These are phyloP conservation scores for Prietella phreatophila DNA, from an alignment of 2,113 vertebrate species.

Conservation along the genomic window DNA sequence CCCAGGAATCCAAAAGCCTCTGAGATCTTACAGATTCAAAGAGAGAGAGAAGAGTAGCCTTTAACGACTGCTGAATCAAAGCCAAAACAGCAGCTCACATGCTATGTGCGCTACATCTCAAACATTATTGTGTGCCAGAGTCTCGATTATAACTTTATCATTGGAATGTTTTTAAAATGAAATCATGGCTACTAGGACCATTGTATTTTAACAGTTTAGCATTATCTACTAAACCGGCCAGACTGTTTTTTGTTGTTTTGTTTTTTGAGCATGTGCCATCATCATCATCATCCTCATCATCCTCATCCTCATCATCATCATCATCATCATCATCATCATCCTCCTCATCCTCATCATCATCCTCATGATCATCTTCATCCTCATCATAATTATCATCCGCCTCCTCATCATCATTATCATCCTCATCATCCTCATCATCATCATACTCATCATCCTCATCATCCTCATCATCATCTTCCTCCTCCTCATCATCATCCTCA, in stretches of 20 bases:
- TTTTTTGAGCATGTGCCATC: not conserved
- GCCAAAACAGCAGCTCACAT: not conserved
- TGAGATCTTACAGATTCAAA: conserved; percentile 1
- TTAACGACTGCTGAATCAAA: not conserved
- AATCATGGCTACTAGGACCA: not conserved
- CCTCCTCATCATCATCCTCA: not conserved
- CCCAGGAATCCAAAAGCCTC: not conserved
- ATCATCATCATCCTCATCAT: not conserved
- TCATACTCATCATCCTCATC: no score
- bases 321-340: not conserved
- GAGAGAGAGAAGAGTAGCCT: not conserved
- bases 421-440: not conserved
- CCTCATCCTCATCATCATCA: not conserved
- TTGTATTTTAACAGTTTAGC: not conserved
- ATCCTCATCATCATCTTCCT: not conserved
- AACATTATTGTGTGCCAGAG: not conserved
- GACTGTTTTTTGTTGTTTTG: no score
- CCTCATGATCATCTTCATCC: not conserved
- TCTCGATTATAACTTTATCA: not conserved
- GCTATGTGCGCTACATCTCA: not conserved
- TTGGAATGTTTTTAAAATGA: not conserved
- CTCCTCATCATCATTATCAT: not conserved
- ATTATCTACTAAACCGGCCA: no score
- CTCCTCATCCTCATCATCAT: not conserved
- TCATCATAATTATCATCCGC: not conserved